These are phyloP conservation scores for Epirrhoe tristata DNA, from an alignment of 2,888 invertebrate species.

Conservation along the genomic window DNA sequence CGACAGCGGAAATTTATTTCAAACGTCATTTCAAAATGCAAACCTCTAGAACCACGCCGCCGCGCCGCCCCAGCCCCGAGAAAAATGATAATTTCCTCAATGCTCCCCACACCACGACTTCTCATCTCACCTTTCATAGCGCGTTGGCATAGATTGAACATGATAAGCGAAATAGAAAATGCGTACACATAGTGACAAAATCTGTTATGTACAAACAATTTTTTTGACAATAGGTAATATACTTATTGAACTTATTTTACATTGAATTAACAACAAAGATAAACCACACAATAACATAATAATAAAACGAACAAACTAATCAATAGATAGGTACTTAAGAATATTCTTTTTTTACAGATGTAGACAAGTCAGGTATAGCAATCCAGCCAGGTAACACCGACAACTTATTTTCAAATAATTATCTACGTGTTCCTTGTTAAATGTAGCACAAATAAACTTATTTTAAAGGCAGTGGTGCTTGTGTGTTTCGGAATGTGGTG, in stretches of 20 bases:
- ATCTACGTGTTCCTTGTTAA: too few species aligned
- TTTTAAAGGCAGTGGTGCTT: neutral
- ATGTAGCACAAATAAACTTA: too few species aligned
- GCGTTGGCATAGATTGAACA: slow-evolving; percentile 18
- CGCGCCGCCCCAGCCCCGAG: slow-evolving; percentile 47
- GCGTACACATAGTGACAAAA: slow-evolving; percentile 1
- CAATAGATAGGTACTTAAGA: too few species aligned
- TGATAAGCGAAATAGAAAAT: slow-evolving; percentile 24
- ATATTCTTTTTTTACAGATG: too few species aligned
- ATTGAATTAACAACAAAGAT: too few species aligned
- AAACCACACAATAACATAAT: too few species aligned
- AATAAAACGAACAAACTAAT: too few species aligned
- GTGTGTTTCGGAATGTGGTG: neutral
- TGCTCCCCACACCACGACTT: slow-evolving; percentile 36
- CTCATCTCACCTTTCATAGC: slow-evolving; percentile 42
- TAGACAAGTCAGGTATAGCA: too few species aligned
- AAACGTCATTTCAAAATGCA: slow-evolving; percentile 77
- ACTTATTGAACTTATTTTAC: too few species aligned
- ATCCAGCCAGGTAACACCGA: too few species aligned
- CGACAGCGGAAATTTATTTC: slow-evolving; percentile 78
- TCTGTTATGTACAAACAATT: neutral
- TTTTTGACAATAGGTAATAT: neutral
- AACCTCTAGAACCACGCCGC: slow-evolving; percentile 51
- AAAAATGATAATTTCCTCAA: slow-evolving; percentile 72
- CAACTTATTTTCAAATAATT: too few species aligned